Conservation (phyloP, 53 echinoderm and acorn worm species). For the Mesocentrotus franciscanus region DNA sequence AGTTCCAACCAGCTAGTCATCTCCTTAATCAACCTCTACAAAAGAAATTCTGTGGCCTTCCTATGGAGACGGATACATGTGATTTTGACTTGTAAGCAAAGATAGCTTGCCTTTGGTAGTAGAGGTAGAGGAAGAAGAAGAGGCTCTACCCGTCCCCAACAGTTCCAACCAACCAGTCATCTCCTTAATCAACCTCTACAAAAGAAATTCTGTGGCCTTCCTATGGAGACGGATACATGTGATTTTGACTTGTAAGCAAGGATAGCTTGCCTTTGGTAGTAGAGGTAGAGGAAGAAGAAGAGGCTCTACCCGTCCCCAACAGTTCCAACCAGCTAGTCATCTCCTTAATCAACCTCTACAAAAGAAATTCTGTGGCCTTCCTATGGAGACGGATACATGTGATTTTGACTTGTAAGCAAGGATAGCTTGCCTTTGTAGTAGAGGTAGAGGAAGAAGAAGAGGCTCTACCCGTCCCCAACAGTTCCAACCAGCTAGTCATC, state of each 20-base stretch:
- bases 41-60: constrained; percentile 27
- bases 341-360: background rate
- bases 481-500: constrained; percentile 6
- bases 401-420: constrained; percentile 31
- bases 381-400: background rate
- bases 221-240: constrained; percentile 22
- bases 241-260: constrained; percentile 26
- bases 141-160: too few species aligned
- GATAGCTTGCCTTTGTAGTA: background rate
- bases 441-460: background rate
- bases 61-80: background rate
- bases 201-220: constrained; percentile 45
- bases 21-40: background rate
- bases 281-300: too few species aligned
- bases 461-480: background rate
- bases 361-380: constrained; percentile 23
- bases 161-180: background rate
- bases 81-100: constrained; percentile 27
- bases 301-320: background rate
- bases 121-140: too few species aligned
- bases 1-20: constrained; percentile 34
- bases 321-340: constrained; percentile 47
- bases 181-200: background rate
- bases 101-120: too few species aligned
- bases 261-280: too few species aligned